Evolutionary conservation across 2,797 vertebrate species (phyloP), one percentile per base, ranked within the genome.

Genomic region (Naso thynnoides): DNA sequence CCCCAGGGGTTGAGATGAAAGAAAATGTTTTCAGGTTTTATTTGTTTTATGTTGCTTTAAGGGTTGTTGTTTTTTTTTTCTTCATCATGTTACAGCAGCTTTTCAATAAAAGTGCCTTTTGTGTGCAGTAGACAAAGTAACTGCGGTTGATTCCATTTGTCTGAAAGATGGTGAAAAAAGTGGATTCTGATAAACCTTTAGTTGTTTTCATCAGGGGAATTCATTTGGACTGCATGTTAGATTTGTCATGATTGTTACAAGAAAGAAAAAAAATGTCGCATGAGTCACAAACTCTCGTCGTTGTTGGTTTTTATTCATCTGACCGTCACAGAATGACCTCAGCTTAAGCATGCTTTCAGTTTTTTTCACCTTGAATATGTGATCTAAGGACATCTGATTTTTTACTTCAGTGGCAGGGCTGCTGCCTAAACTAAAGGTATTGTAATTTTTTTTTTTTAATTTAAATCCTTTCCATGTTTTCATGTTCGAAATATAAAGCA

Each of bases 21-120:
- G 72, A 89, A 87, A 87, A 78, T 71, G 85, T 91, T 90, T 89
- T 88, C 73, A 79, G 77, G 71, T 89, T 89, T 88, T 89, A 85
- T 91, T 90, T 90, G 79, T n/a, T 88, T 90, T 86, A 75, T 79
- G 73, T 81, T 86, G 71, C 77, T 90, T 86, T 77, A 86, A 84
- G 77, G 76, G 24, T 0, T 80, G 61, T 72, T 82, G n/a, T 62
- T 54, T 68, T 68, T 54, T 67, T 58, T 76, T 73, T 73, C 70
- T 62, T 31, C 62, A 83, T 86, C 80, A 61, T 14, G 23, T 70
- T 56, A 21, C 71, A 86, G 68, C 78, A 84, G 70, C 82, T 81
- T 86, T 85, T 89, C 80, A 89, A 83, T 86, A 79, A 89, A 83
- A 82, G 47, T 58, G n/a, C 6, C 3, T 24, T 33, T 71, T 69